Conservation (phyloP, 2,113 vertebrate genomes). For the Passer domesticus region DNA sequence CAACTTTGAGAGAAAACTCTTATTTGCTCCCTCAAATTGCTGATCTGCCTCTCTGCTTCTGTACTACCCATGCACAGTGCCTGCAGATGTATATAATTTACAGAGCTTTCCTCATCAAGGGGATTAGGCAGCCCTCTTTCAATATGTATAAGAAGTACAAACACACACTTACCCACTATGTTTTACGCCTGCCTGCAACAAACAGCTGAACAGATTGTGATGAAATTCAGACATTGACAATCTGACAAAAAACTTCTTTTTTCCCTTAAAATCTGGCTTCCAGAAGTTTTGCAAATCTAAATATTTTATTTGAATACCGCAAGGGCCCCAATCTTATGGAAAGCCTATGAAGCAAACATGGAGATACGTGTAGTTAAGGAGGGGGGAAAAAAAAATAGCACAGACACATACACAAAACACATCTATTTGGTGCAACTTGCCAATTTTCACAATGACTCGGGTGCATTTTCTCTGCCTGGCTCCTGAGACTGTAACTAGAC, state of each 20-base stretch:
- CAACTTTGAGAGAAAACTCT: background rate
- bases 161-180: constrained; percentile 69
- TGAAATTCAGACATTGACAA: constrained; percentile 80
- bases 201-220: constrained; percentile 82
- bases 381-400: background rate
- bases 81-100: constrained; percentile 59
- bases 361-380: constrained; percentile 56
- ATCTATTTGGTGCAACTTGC: constrained; percentile 55
- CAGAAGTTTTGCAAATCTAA: constrained; percentile 79
- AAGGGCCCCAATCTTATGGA: constrained; percentile 70
- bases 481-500: constrained; percentile 59
- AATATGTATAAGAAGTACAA: constrained; percentile 77
- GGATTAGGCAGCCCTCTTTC: constrained; percentile 70
- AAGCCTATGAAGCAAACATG: constrained; percentile 76
- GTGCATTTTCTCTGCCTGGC: constrained; percentile 43
- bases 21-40: background rate
- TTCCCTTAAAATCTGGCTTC: constrained; percentile 77
- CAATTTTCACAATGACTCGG: constrained; percentile 49
- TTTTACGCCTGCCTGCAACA: constrained; percentile 77
- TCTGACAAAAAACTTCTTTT: constrained; percentile 78
- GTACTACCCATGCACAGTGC: background rate
- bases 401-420: constrained; percentile 16
- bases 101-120: constrained; percentile 69
- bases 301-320: constrained; percentile 76
- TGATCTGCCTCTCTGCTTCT: constrained; percentile 1